A percentile compares a stretch with the other conserved stretches of the same genome.
Conservation (phyloP, 2,888 invertebrate species). For the Adelphocoris suturalis region DNA sequence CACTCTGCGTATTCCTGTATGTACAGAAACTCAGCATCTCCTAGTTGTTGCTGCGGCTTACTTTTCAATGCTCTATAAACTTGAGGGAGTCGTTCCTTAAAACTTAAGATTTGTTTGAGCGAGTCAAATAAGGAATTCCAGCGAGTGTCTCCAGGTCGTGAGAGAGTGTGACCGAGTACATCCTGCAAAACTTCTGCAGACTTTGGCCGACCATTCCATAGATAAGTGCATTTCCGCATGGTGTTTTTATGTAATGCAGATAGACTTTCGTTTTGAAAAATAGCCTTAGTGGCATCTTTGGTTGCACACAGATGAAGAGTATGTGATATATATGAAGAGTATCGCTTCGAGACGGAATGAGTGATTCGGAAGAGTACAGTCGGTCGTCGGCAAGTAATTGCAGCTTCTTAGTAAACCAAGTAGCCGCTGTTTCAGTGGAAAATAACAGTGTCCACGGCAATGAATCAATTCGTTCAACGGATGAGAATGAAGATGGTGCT, state of each 20-base stretch:
- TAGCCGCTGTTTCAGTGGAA: slow-evolving; percentile 7
- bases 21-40: slow-evolving; percentile 48
- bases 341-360: no score
- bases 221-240: slow-evolving; percentile 51
- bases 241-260: no score
- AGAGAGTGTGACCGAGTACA: slow-evolving; percentile 40
- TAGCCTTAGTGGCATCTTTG: no score
- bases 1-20: slow-evolving; percentile 42
- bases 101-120: neutral
- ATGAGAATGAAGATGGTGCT: neutral
- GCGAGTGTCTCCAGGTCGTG: slow-evolving; percentile 48
- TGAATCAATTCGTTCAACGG: slow-evolving; percentile 13
- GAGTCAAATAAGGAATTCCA: slow-evolving; percentile 54
- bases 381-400: slow-evolving; percentile 32
- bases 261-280: no score
- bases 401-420: slow-evolving; percentile 4
- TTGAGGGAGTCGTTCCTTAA: neutral
- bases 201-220: slow-evolving; percentile 53
- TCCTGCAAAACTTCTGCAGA: slow-evolving; percentile 21
- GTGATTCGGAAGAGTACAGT: slow-evolving; percentile 8
- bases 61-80: slow-evolving; percentile 29
- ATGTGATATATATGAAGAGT: no score
- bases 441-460: slow-evolving; percentile 36
- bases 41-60: slow-evolving; percentile 26
- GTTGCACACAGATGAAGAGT: no score